Base-by-base conservation (phyloP, 1,140 invertebrate species). In the Stegodyphus dumicola region DNA sequence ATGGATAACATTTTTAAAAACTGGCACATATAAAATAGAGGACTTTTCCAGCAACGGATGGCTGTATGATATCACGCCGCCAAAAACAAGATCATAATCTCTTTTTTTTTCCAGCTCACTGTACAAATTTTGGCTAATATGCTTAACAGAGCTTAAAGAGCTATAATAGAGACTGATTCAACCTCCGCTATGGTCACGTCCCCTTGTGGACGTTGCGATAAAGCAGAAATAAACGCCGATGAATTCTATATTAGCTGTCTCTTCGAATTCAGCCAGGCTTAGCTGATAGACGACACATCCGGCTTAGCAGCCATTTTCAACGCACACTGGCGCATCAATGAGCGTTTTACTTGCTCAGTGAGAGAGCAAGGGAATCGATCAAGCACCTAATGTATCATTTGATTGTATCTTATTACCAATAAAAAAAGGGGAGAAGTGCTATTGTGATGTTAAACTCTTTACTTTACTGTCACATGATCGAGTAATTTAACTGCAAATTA, bases 251-350 rank as follows among this genome's bases (percentile, higher is more conserved):
- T 4, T 51, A 74, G 51, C 52, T 33, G 53, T 17, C 73, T 75
- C 11, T 60, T 75, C 7, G 18, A 53, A 48, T 7, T 18, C 73
- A 60, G 9, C 54, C 51, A 75, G 53, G 53, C 73, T 75, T 75
- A 60, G 73, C 73, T 75, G 73, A 75, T 75, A 18, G 53, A 6
- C 2, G 54, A 10, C 73, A 48, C 56, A 75, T 75, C 73, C 73
- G 73, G 73, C 73, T 75, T 75, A 75, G 73, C 7, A 48, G 18
- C 18, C 33, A 64, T 60, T 75, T 75, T 51, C 15, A 54, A 48
- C 73, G 18, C 48, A 54, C 73, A 18, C 53, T 15, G 73, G 9
- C 13, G 73, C 33, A 33, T 33, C 33, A 33, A 33, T 33, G 33
- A 33, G 33, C 53, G 18, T 11, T 33, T 18, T 10, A 54, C 33